Conservation (phyloP, 2,113 vertebrate species). For the Ictalurus punctatus region DNA sequence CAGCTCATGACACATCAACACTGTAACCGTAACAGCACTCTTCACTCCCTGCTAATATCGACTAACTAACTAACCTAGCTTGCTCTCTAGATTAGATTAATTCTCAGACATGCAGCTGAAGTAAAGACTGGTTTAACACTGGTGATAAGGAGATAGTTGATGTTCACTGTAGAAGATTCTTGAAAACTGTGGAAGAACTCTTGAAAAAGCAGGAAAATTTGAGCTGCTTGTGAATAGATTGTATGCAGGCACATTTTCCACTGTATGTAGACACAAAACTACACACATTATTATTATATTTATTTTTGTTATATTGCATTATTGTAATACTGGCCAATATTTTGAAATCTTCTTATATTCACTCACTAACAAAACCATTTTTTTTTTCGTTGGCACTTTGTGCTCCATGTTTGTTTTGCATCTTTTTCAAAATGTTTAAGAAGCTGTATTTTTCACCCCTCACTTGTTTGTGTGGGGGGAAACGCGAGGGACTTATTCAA, state of each 20-base stretch:
- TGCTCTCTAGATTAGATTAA: neutral
- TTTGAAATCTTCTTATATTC: neutral
- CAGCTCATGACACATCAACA: neutral
- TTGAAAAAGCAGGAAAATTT: neutral
- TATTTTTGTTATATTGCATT: neutral
- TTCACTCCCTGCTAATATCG: neutral
- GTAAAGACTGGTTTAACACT: neutral
- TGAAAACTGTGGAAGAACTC: neutral
- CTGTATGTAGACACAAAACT: neutral
- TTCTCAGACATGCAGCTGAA: neutral
- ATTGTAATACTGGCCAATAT: neutral
- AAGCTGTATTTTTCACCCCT: too few species aligned
- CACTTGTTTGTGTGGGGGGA: neutral
- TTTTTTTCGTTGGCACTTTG: neutral
- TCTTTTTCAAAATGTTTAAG: too few species aligned
- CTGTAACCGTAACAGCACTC: neutral
- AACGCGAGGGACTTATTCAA: neutral
- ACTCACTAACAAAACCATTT: neutral
- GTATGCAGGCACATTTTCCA: neutral
- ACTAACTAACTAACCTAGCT: neutral
- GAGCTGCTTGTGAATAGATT: neutral
- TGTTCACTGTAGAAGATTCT: neutral
- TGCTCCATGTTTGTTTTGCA: neutral
- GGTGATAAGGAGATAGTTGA: neutral
- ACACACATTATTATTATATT: neutral